Evolutionary conservation across 2,888 invertebrate species (phyloP), one percentile per base, ranked within the genome.

Genomic region (Marronus borbonicus): DNA sequence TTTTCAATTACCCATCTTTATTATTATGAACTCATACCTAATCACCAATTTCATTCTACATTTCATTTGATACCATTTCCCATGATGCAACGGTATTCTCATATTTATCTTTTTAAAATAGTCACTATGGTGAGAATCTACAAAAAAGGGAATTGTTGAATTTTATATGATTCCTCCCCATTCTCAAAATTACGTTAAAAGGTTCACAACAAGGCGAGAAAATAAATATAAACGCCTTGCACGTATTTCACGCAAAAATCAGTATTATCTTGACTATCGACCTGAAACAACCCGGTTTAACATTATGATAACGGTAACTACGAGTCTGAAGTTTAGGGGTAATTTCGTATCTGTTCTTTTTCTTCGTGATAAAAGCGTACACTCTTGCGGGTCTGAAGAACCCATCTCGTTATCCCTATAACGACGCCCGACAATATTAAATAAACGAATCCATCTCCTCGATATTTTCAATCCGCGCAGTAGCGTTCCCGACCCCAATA

Each of bases 371-470:
- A 8, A 28, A 5, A 31, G 5, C 28, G 14, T n/a, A 62, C 60
- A 28, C 24, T 5, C 50, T 14, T 8, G 24, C 66, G 5, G 50
- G 50, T 1, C 24, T 50, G 20, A 68, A 17, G 17, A 20, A 62
- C 31, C 62, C 24, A 50, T 52, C 50, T 50, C 50, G 24, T 50
- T 68, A 65, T 65, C 8, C 5, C 65, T 12, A 5, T 31, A 65
- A 49, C 50, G 50, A 50, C 28, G 68, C 28, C 24, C 50, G 49
- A 68, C 14, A 28, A 50, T 68, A 68, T 68, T 68, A 68, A 68
- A 68, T 68, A 68, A 68, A 68, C 68, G 68, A 44, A 24, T 49
- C 68, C 28, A 52, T 68, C 24, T 28, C 52, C 68, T 28, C 55
- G 20, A 68, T 50, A 68, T 50, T 50, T 50, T 68, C 68, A 68